Evolutionary conservation across 2,888 invertebrate genomes (phyloP).

Genomic region (Lapara coniferarum): DNA sequence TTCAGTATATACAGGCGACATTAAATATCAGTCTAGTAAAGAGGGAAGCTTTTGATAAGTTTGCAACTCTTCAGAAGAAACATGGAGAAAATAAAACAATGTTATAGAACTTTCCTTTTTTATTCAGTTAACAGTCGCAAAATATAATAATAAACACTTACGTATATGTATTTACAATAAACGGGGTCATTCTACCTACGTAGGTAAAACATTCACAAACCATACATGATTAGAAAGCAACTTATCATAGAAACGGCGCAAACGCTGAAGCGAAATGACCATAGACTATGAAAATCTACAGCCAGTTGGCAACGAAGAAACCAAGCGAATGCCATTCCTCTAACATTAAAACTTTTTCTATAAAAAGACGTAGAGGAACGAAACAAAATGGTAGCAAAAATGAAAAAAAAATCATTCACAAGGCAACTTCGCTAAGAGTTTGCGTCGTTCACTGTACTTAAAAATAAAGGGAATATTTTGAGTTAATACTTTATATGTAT

Average conservation of each 20-base stretch:
- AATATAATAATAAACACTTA: slow-evolving; percentile 71
- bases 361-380: slow-evolving; percentile 62
- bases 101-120: slow-evolving; percentile 62
- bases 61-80: background rate
- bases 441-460: slow-evolving; percentile 47
- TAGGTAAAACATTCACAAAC: slow-evolving; percentile 80
- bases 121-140: slow-evolving; percentile 82
- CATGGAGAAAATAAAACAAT: slow-evolving; percentile 45
- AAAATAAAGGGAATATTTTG: slow-evolving; percentile 73
- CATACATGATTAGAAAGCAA: slow-evolving; percentile 78
- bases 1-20: too few relatives aligned
- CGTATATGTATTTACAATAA: slow-evolving; percentile 81
- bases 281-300: slow-evolving; percentile 20
- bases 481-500: slow-evolving; percentile 77
- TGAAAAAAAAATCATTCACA: slow-evolving; percentile 36
- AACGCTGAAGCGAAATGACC: slow-evolving; percentile 36
- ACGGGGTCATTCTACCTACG: slow-evolving; percentile 79
- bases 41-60: too few relatives aligned
- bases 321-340: slow-evolving; percentile 42
- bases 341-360: slow-evolving; percentile 52
- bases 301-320: slow-evolving; percentile 6
- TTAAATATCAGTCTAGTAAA: too few relatives aligned
- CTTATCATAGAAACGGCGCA: slow-evolving; percentile 44
- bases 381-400: slow-evolving; percentile 29
- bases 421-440: slow-evolving; percentile 42